Conservation (phyloP, 2,888 invertebrate genomes). For the Sussaba pulchella region DNA sequence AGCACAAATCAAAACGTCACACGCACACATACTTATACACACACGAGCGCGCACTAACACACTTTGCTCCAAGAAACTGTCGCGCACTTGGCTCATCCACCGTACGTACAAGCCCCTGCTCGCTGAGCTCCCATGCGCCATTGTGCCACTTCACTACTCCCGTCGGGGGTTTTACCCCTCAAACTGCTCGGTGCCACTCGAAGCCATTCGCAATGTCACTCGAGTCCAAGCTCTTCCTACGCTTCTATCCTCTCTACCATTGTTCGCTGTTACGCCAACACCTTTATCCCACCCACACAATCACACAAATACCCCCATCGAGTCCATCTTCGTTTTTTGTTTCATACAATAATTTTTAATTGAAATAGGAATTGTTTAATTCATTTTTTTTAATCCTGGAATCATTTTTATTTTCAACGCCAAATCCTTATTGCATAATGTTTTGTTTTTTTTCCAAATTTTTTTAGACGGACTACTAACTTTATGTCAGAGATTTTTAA, state of each 20-base stretch:
- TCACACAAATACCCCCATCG: conserved; percentile 27
- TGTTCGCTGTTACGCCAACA: conserved; percentile 54
- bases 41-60: conserved; percentile 7
- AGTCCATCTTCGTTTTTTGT: not conserved
- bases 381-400: not conserved
- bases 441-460: no score
- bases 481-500: not conserved
- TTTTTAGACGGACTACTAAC: no score
- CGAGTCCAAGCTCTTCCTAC: conserved; percentile 33
- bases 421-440: no score
- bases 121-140: conserved; percentile 48
- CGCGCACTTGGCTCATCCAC: conserved; percentile 48
- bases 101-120: conserved; percentile 53
- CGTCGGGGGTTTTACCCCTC: conserved; percentile 56
- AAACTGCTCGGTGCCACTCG: conserved; percentile 40
- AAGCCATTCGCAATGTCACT: conserved; percentile 58
- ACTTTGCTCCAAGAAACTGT: not conserved
- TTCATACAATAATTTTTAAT: conserved; percentile 1
- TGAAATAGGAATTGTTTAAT: not conserved
- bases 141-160: conserved; percentile 62
- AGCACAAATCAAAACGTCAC: conserved; percentile 64
- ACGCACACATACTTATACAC: conserved; percentile 30
- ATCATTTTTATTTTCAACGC: no score
- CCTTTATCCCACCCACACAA: conserved; percentile 29
- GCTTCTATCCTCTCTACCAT: conserved; percentile 33